Evolutionary conservation across 2,888 invertebrate genomes (phyloP), one percentile per base, ranked within the genome.

Genomic region (Lepeophtheirus nordmannii): DNA sequence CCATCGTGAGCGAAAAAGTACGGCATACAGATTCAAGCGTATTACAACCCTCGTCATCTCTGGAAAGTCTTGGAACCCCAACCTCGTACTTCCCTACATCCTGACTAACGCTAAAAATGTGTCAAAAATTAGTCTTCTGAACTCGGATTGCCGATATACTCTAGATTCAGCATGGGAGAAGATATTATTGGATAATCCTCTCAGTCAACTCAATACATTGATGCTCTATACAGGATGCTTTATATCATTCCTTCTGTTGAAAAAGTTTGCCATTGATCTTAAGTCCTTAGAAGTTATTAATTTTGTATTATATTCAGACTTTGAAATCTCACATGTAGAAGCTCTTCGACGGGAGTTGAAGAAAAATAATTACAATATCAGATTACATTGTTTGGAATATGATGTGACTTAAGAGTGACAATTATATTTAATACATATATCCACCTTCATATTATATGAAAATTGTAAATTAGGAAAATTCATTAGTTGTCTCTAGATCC

Each of bases 1-100:
- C 8, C n/a, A 46, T 14, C 53, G 53, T 5, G 63, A 53, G 22
- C 41, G 41, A 20, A 30, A 17, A 37, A 63, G 23, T 3, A 14
- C 20, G 1, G 14, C 22, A 1, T 23, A 30, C 20, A 30, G 41
- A 22, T 53, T 20, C 56, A 12, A 63, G 12, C 17, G 8, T 17
- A 22, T 63, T 10, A 22, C 20, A 17, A 22, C 53, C 12, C 20
- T 63, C 9, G 20, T 46, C 22, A 63, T 63, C 23, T 46, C 53
- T 10, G 63, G 63, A 11, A 41, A 53, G 20, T n/a, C 23, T 8
- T 63, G 63, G 63, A 63, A 63, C 53, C 63, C 63, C 8, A 63
- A 63, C 12, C 22, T 63, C 20, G 17, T 63, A 30, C 23, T 63
- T 17, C 63, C 63, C 20, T 53, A 46, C 20, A 20, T 63, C 11